Percentiles rank a stretch among this genome's conserved stretches.
phyloP scores from a whole-genome alignment of 2,797 vertebrate genomes.

The Gallinago nigripennis region DNA sequence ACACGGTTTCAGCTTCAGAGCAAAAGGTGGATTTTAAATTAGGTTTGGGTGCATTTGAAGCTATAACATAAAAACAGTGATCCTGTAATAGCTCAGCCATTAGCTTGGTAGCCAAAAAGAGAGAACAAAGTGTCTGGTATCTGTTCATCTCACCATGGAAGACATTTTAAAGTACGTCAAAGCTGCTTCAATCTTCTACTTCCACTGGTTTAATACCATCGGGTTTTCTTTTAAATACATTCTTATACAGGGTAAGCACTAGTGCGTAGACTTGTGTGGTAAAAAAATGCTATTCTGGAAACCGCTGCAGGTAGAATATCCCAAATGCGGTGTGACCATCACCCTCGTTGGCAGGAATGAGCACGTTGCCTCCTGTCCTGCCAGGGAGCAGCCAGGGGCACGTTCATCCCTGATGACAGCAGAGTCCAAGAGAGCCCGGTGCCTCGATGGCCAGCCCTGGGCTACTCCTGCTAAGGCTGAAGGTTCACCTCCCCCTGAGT shows the following conservation, averaged over 20 bases:
- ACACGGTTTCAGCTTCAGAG: background rate
- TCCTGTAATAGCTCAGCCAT: background rate
- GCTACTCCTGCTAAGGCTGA: background rate
- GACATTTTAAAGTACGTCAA: background rate
- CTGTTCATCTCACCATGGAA: background rate
- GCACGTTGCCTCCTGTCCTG: fast-evolving
- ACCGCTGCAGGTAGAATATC: background rate
- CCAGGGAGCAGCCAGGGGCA: background rate
- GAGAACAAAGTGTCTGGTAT: background rate
- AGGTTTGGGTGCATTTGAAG: conserved; percentile 35
- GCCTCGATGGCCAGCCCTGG: fast-evolving
- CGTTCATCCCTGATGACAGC: fast-evolving
- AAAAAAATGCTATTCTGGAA: background rate
- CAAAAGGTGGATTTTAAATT: conserved; percentile 50
- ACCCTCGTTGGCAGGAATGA: background rate
- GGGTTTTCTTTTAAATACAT: background rate
- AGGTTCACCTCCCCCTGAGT: background rate
- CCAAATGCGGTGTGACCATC: background rate
- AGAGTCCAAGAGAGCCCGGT: background rate
- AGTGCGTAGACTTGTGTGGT: background rate
- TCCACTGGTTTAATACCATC: background rate
- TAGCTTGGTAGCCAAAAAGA: conserved; percentile 26
- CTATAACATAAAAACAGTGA: background rate
- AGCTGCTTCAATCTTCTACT: background rate
- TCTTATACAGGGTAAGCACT: background rate